Conservation (phyloP, 2,888 invertebrate species). For the Amorpha juglandis region DNA sequence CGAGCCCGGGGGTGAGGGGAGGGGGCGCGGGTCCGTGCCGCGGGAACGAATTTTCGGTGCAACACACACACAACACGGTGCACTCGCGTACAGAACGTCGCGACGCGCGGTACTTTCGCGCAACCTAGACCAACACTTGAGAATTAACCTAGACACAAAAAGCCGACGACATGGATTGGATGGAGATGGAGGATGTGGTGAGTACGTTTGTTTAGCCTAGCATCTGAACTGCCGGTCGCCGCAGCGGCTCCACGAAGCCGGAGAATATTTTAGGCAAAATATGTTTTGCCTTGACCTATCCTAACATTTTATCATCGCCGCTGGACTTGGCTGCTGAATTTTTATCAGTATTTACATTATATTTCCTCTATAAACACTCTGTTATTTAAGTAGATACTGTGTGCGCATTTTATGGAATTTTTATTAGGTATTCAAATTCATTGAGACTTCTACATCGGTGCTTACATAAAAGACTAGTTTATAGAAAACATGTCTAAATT, state of each 20-base stretch:
- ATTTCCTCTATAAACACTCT: slow-evolving; percentile 40
- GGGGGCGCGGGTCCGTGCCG: slow-evolving; percentile 63
- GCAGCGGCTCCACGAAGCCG: neutral
- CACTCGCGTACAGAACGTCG: slow-evolving; percentile 81
- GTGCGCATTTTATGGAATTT: neutral
- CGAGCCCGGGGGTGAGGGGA: slow-evolving; percentile 68
- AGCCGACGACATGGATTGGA: slow-evolving; percentile 78
- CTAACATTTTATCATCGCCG: slow-evolving; percentile 73
- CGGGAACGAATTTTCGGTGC: slow-evolving; percentile 82
- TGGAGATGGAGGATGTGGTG: slow-evolving; percentile 80
- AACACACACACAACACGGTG: slow-evolving; percentile 78
- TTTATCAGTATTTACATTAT: slow-evolving; percentile 49
- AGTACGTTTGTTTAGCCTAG: slow-evolving; percentile 53
- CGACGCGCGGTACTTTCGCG: slow-evolving; percentile 78
- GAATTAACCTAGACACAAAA: slow-evolving; percentile 65
- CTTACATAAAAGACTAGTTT: too few relatives aligned
- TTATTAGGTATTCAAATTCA: neutral
- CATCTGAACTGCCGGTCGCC: neutral
- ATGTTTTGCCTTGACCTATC: slow-evolving; percentile 76
- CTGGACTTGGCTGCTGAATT: slow-evolving; percentile 52
- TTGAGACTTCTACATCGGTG: neutral
- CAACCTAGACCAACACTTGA: slow-evolving; percentile 64
- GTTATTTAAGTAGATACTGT: neutral
- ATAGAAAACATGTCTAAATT: neutral
- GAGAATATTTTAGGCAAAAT: slow-evolving; percentile 43